phyloP scores from a whole-genome alignment of 2,797 vertebrate genomes.

The Mormyrus proboscirostris region DNA sequence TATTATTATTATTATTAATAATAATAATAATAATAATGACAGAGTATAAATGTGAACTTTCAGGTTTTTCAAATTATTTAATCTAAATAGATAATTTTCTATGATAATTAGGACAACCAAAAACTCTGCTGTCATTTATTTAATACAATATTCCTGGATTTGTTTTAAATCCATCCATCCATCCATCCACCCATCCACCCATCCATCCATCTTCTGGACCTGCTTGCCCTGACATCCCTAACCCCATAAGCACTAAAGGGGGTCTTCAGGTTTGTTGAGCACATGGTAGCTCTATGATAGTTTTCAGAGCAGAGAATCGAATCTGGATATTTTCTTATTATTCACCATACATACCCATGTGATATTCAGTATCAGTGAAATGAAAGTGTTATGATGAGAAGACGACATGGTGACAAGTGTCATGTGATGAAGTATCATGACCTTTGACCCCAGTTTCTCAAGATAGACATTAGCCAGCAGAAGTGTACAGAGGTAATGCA shows the following conservation, averaged over 20 bases:
- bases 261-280: background rate
- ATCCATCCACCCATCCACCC: background rate
- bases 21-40: background rate
- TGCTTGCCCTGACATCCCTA: background rate
- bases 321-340: background rate
- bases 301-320: background rate
- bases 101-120: background rate
- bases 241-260: background rate
- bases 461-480: background rate
- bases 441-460: background rate
- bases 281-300: background rate
- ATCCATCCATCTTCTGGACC: background rate
- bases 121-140: background rate
- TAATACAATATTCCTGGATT: background rate
- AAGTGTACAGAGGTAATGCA: background rate
- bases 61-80: background rate
- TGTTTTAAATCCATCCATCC: background rate
- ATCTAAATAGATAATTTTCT: background rate
- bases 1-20: background rate
- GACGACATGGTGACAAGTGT: background rate
- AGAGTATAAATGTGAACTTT: background rate
- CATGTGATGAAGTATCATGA: background rate
- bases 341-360: background rate
- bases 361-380: background rate
- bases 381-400: background rate